These are phyloP conservation scores for Unio delphinus DNA, from an alignment of 2,888 invertebrate genomes.

Conservation along the genomic window DNA sequence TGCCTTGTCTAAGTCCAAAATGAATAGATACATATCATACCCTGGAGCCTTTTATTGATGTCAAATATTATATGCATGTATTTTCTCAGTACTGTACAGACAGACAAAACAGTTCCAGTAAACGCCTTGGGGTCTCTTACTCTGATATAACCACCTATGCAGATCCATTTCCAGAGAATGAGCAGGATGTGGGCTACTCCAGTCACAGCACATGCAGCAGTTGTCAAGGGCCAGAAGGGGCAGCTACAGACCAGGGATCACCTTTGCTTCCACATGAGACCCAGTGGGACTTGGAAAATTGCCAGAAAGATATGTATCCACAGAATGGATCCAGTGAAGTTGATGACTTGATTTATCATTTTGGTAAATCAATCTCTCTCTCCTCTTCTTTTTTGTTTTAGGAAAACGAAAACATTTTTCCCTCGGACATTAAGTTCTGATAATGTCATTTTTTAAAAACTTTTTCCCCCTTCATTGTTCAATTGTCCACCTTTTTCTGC, in stretches of 20 bases:
- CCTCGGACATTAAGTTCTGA: too few relatives aligned
- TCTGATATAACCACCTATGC: too few relatives aligned
- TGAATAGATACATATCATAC: too few relatives aligned
- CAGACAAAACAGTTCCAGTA: too few relatives aligned
- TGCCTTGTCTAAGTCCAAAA: too few relatives aligned
- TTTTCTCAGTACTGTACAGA: too few relatives aligned
- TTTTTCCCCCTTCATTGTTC: neutral
- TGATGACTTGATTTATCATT: conserved; percentile 51
- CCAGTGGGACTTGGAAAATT: neutral
- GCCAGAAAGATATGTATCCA: conserved; percentile 1
- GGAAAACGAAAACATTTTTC: too few relatives aligned
- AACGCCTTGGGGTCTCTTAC: too few relatives aligned
- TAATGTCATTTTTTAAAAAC: neutral
- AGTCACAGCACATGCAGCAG: conserved; percentile 37
- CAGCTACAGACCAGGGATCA: conserved; percentile 20
- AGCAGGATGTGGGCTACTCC: conserved; percentile 31
- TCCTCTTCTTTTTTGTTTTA: neutral
- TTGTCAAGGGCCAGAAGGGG: conserved; percentile 13
- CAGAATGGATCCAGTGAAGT: conserved; percentile 37
- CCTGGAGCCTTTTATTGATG: too few relatives aligned
- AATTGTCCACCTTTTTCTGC: neutral
- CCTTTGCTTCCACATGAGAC: conserved; percentile 5
- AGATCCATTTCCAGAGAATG: conserved; percentile 7
- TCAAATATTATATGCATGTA: too few relatives aligned
- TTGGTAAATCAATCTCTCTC: conserved; percentile 34